Evolutionary conservation across 2,797 vertebrate genomes (phyloP).

Genomic region (Taeniopygia guttata): DNA sequence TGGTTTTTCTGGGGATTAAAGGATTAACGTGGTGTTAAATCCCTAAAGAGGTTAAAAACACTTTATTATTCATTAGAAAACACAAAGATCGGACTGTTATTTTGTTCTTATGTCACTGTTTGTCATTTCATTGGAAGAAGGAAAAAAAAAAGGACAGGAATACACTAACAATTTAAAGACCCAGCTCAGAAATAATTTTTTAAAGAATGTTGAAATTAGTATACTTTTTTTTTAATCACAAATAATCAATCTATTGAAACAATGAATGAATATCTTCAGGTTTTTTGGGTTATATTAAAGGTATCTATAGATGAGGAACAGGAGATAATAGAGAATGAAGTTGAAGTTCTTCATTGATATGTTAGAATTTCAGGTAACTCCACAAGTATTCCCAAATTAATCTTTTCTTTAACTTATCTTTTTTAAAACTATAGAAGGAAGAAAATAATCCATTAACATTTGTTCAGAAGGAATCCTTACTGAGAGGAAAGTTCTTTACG

Average conservation of each 20-base stretch:
- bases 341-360: not conserved
- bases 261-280: not conserved
- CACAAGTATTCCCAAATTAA: not conserved
- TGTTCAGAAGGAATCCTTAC: not conserved
- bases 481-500: not conserved
- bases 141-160: not conserved
- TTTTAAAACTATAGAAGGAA: not conserved
- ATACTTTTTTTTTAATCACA: not conserved
- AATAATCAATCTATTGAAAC: not conserved
- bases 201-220: not conserved
- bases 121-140: slow-evolving; percentile 56
- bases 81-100: slow-evolving; percentile 80
- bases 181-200: not conserved
- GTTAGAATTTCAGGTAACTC: not conserved
- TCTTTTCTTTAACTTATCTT: not conserved
- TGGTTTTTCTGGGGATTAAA: slow-evolving; percentile 95
- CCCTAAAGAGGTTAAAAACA: slow-evolving; percentile 91
- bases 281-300: not conserved
- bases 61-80: slow-evolving; percentile 93
- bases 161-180: not conserved
- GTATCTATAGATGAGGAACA: not conserved
- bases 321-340: not conserved
- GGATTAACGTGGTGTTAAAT: slow-evolving; percentile 93
- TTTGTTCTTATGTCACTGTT: slow-evolving; percentile 65
- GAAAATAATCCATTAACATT: not conserved